A percentile compares a stretch with the other conserved stretches of the same genome.
Evolutionary conservation across 2,113 vertebrate genomes (phyloP).

Genomic region (Cebus imitator): DNA sequence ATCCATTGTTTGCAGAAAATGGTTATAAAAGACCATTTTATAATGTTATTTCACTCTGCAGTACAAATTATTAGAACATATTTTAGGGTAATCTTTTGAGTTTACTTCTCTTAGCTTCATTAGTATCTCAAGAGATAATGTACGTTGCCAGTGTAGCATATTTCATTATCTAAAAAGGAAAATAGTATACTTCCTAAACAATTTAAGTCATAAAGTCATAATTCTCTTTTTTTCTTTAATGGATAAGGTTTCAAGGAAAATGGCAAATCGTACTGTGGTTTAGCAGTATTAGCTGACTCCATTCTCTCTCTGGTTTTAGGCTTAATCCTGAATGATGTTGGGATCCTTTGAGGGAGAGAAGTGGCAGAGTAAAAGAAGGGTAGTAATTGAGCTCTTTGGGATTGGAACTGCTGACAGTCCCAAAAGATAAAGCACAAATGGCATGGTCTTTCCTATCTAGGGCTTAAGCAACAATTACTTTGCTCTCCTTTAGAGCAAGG

Average conservation of each 20-base stretch:
- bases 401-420: constrained; percentile 29
- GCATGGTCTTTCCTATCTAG: not conserved
- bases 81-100: constrained; percentile 1
- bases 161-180: constrained; percentile 35
- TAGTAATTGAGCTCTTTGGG: constrained; percentile 62
- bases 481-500: constrained; percentile 12
- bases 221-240: not conserved
- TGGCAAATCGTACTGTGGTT: not conserved
- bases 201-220: not conserved
- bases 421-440: constrained; percentile 25
- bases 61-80: not conserved
- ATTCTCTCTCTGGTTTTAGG: constrained; percentile 26
- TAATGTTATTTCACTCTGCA: not conserved
- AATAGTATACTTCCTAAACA: constrained; percentile 43
- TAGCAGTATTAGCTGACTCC: not conserved
- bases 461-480: constrained; percentile 23
- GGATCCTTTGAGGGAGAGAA: constrained; percentile 2
- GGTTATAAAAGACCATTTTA: constrained; percentile 4
- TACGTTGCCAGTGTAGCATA: not conserved
- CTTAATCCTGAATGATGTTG: constrained; percentile 40
- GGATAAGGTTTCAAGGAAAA: not conserved
- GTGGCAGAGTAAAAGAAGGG: constrained; percentile 7
- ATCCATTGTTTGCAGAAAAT: not conserved
- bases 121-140: not conserved
- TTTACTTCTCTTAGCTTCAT: not conserved